Evolutionary conservation across 2,113 vertebrate genomes (phyloP), one percentile per base, ranked within the genome.

Genomic region (Leuciscus idus): DNA sequence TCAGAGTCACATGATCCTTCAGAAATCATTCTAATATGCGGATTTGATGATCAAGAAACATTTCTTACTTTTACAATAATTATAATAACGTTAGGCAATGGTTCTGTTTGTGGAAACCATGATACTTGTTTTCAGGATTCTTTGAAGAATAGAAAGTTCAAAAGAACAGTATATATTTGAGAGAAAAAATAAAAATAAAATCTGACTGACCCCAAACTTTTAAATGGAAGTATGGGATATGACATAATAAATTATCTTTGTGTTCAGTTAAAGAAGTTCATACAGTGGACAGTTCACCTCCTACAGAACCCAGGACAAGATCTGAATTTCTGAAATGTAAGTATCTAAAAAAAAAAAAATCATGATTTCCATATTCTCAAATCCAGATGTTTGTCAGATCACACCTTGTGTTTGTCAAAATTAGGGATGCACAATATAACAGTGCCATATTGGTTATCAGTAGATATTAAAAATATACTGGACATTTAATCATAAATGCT

Each of bases 251-350:
- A 13, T 74, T 81, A 84, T 66, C 82, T 86, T 5, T 81, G 64
- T 80, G 36, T 89, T 52, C 87, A 95, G 95, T 88, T 33, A 95
- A 93, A 92, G 95, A 96, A 48, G 78, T 93, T 21, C 85, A 81
- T 77, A 87, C 86, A 0, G 92, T 95, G 89, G 93, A 95, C 90
- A 94, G 87, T 86, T 5, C 87, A 64, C 87, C 88, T 43, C 84
- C 91, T 57, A 88, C 92, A 85, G 95, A 95, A 77, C 95, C 95
- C 19, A 93, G 85, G 85, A 91, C 4, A 92, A 93, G 94, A 87
- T 88, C 90, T 8, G 95, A 96, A n/a, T 96, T 96, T 87, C 64
- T 95, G 15, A 96, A 96, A 83, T 94, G 95, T 95, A 88, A 93
- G 94, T 91, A 86, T 59, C 55, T 17, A 4, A 0, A 11, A 62